phyloP scores from a whole-genome alignment of 2,888 invertebrate genomes.

The Hirtodrosophila cameraria region DNA sequence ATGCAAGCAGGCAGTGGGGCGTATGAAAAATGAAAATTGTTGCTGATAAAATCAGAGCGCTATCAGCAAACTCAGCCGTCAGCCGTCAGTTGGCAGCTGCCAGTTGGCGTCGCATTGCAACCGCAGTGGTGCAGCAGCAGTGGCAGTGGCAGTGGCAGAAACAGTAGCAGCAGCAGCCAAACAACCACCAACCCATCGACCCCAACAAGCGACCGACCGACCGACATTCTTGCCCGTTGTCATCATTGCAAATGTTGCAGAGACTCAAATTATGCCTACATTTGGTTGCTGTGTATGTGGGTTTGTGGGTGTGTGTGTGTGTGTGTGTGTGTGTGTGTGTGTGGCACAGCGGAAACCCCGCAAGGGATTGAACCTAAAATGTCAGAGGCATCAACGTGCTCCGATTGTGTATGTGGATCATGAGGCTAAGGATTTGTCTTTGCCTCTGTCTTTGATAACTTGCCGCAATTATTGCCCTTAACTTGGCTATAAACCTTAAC shows the following conservation, averaged over 20 bases:
- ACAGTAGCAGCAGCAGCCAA: neutral
- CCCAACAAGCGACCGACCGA: conserved; percentile 18
- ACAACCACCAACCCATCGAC: conserved; percentile 1
- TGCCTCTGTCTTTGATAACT: conserved; percentile 15
- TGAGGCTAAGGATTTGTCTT: conserved; percentile 50
- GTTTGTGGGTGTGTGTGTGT: conserved; percentile 24
- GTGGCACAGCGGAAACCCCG: conserved; percentile 54
- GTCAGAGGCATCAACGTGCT: conserved; percentile 74
- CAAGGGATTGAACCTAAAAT: conserved; percentile 77
- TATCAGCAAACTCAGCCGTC: conserved; percentile 67
- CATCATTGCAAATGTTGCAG: conserved; percentile 75
- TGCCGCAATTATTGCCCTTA: conserved; percentile 52
- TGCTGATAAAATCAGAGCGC: conserved; percentile 75
- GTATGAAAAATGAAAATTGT: conserved; percentile 77
- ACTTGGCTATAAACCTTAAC: conserved; percentile 42
- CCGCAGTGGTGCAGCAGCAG: conserved; percentile 46
- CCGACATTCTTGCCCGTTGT: conserved; percentile 62
- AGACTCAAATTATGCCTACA: conserved; percentile 66
- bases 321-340: conserved; percentile 7
- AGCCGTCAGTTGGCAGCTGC: conserved; percentile 54
- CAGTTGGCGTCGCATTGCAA: conserved; percentile 65
- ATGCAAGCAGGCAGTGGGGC: conserved; percentile 34
- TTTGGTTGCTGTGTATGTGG: conserved; percentile 17
- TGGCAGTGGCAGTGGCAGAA: conserved; percentile 4
- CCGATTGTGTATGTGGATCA: conserved; percentile 67